A percentile compares a stretch with the other conserved stretches of the same genome.
Conservation (phyloP, 2,113 vertebrate species). For the Picathartes gymnocephalus region DNA sequence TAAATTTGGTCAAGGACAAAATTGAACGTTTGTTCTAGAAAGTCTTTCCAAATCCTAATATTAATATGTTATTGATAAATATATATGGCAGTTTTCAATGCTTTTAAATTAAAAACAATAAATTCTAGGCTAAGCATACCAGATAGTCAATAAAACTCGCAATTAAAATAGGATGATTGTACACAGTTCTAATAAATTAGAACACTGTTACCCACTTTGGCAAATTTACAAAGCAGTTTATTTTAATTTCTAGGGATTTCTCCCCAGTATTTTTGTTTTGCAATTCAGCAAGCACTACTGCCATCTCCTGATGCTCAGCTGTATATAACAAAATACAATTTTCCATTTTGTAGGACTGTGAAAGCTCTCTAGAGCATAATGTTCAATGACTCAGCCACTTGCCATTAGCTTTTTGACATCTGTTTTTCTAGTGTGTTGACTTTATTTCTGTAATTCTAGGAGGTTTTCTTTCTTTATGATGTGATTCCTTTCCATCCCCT, state of each 20-base stretch:
- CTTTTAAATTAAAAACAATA: background rate
- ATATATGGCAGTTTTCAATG: background rate
- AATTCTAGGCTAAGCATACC: background rate
- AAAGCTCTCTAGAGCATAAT: background rate
- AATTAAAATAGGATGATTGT: background rate
- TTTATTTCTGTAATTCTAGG: background rate
- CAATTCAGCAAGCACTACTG: slow-evolving; percentile 66
- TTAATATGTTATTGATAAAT: background rate
- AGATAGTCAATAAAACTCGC: background rate
- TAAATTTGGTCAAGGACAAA: background rate
- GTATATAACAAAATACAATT: background rate
- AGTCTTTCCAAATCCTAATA: background rate
- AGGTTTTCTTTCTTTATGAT: background rate
- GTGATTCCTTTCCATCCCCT: background rate
- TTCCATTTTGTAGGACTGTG: background rate
- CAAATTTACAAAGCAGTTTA: slow-evolving; percentile 2
- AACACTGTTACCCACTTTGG: background rate
- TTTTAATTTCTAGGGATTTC: background rate
- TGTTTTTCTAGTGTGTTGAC: background rate
- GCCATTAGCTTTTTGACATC: background rate
- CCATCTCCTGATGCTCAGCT: slow-evolving; percentile 69
- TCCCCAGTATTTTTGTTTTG: background rate
- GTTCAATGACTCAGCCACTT: background rate
- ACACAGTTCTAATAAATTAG: background rate
- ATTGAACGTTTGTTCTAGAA: background rate